Base-by-base conservation (phyloP, 1,140 invertebrate species). In the Drosophila elegans region DNA sequence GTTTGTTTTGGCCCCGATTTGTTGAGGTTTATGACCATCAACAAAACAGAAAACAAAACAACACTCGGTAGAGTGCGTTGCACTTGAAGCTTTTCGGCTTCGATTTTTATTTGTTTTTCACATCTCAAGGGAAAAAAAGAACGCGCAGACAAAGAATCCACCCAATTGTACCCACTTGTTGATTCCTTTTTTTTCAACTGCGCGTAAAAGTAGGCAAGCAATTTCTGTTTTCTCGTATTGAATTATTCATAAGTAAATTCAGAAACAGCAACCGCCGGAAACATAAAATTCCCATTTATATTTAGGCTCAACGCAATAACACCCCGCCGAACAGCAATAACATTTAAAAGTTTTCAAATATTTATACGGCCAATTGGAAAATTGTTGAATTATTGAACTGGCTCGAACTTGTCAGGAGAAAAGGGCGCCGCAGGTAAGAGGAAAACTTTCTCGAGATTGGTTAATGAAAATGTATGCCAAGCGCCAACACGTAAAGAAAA, bases 1-100 rank as follows among this genome's bases (percentile, higher is more conserved):
- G 84, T 88, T 89, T 89, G 84, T 88, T 88, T 88, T 88, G 80
- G 80, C 48, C 53, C 63, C 39, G 62, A 67, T 66, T 54, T 62
- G 42, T 64, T 57, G 44, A 36, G 44, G 46, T 74, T 74, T 56
- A 48, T 57, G 51, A 48, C 41, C 27, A 56, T 16, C 59, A 3
- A 56, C 51, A 29, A 36, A 38, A 21, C 32, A 12, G 25, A 32
- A 36, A 7, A 7, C 46, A 39, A 27, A 12, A 9, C n/a, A 7
- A 46, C 12, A 41, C 46, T 21, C 25, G 29, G 21, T 42, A 39
- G 16, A 44, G 41, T 49, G 45, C 60, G 71, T 57, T 72, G 68
- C 52, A 72, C 68, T 57, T 39, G 39, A 57, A 68, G 66, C 66
- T 57, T 27, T 56, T 29, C 2, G 27, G 60, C 13, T 21, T 39